A percentile compares a stretch with the other conserved stretches of the same genome.
Conservation (phyloP, 2,113 vertebrate genomes). For the Equus przewalskii region DNA sequence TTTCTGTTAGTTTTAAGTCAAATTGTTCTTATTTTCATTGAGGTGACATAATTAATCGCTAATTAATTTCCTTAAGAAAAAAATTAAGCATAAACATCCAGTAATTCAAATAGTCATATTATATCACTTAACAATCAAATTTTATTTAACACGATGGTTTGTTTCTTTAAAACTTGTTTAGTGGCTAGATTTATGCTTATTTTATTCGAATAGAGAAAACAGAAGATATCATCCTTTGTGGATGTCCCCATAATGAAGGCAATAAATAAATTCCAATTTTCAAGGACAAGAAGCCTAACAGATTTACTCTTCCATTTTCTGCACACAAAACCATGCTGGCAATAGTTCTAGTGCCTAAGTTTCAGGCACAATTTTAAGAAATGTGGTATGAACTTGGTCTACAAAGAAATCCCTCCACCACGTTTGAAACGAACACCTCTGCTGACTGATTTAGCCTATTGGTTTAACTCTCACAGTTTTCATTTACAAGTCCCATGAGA, state of each 20-base stretch:
- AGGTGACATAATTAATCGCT: not conserved
- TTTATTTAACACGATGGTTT: not conserved
- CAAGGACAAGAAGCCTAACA: not conserved
- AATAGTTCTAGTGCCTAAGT: not conserved
- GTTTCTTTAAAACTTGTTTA: not conserved
- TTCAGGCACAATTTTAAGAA: not conserved
- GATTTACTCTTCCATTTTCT: not conserved
- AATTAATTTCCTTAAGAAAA: not conserved
- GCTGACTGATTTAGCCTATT: not conserved
- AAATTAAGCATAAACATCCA: not conserved
- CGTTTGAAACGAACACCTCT: not conserved
- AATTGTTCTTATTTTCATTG: not conserved
- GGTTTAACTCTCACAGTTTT: not conserved
- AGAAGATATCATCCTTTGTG: not conserved
- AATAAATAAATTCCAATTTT: not conserved
- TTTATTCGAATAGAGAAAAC: slow-evolving; percentile 45
- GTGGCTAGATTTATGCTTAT: not conserved
- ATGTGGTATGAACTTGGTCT: not conserved
- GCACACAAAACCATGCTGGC: not conserved
- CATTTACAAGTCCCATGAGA: slow-evolving; percentile 7
- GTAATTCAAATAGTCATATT: not conserved
- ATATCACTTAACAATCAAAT: not conserved
- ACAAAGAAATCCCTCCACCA: slow-evolving; percentile 9
- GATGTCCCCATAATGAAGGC: not conserved
- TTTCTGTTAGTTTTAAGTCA: slow-evolving; percentile 11